Percentiles rank a stretch among this genome's conserved stretches.
These are phyloP conservation scores for Botia kubotai DNA, from an alignment of 2,797 vertebrate genomes.

Conservation along the genomic window DNA sequence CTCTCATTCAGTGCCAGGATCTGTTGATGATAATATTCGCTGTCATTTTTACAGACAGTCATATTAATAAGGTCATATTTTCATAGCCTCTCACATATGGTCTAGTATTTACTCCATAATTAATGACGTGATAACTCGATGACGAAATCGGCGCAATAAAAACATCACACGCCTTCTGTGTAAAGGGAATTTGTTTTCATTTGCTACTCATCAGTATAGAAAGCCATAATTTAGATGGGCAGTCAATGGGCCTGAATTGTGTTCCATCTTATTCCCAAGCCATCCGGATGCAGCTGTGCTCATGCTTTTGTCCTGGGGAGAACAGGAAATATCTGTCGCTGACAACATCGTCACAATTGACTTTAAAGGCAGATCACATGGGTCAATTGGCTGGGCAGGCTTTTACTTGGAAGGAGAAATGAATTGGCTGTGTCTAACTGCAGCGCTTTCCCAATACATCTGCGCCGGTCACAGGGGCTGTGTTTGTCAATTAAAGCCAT, in stretches of 20 bases:
- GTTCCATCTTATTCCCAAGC: background rate
- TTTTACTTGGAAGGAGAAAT: conserved; percentile 22
- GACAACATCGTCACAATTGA: background rate
- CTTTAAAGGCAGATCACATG: conserved; percentile 8
- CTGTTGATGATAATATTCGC: conserved; percentile 25
- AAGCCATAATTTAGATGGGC: background rate
- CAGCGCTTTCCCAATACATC: background rate
- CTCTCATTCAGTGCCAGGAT: conserved; percentile 20
- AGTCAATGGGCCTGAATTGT: background rate
- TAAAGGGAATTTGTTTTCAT: conserved; percentile 1
- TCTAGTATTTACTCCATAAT: background rate
- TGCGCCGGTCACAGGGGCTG: background rate
- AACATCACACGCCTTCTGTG: background rate
- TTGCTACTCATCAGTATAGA: background rate
- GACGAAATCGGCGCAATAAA: background rate
- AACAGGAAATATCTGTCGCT: background rate
- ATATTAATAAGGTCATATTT: conserved; percentile 26
- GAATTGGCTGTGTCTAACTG: background rate
- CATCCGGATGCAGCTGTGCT: background rate
- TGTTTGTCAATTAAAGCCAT: conserved; percentile 3
- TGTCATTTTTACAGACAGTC: conserved; percentile 25
- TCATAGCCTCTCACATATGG: conserved; percentile 32
- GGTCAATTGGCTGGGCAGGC: background rate
- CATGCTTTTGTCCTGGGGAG: conserved; percentile 7
- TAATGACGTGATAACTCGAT: background rate